Percentiles rank a stretch among this genome's conserved stretches.
Evolutionary conservation across 2,113 vertebrate genomes (phyloP).

Genomic region (Orycteropus afer): DNA sequence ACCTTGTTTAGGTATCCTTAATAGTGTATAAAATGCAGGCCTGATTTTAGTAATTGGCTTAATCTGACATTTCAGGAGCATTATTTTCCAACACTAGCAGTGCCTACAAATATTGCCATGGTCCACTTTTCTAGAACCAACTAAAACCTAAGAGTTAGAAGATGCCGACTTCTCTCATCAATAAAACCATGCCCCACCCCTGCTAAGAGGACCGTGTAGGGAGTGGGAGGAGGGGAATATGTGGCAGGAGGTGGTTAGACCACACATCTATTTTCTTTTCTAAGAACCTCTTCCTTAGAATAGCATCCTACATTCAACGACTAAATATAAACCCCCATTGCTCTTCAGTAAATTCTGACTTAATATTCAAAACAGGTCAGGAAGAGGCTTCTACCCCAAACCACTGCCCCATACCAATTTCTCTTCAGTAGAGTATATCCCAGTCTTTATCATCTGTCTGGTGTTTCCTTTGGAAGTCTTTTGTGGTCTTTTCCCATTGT

Average conservation of each 20-base stretch:
- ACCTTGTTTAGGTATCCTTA: conserved; percentile 82
- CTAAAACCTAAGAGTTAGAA: conserved; percentile 41
- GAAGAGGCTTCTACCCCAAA: conserved; percentile 42
- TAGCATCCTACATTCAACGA: conserved; percentile 26
- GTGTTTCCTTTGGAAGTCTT: conserved; percentile 77
- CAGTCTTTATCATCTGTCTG: conserved; percentile 55
- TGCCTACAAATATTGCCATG: background rate
- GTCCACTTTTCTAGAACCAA: conserved; percentile 42
- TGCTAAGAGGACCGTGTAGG: background rate
- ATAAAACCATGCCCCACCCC: background rate
- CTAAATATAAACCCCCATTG: conserved; percentile 57
- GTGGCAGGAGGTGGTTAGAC: background rate
- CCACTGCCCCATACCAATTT: conserved; percentile 35
- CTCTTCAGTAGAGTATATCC: conserved; percentile 55
- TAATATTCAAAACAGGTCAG: conserved; percentile 70
- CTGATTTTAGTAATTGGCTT: conserved; percentile 79
- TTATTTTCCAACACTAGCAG: conserved; percentile 58
- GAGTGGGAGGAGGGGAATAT: background rate
- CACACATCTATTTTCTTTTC: conserved; percentile 28
- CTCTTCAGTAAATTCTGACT: conserved; percentile 50
- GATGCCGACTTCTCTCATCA: background rate
- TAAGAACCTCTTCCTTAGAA: conserved; percentile 36
- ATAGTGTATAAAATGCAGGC: conserved; percentile 79
- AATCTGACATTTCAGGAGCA: conserved; percentile 69
- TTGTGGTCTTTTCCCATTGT: conserved; percentile 83